Conservation (phyloP, 2,797 vertebrate genomes). For the Hydrolagus colliei region DNA sequence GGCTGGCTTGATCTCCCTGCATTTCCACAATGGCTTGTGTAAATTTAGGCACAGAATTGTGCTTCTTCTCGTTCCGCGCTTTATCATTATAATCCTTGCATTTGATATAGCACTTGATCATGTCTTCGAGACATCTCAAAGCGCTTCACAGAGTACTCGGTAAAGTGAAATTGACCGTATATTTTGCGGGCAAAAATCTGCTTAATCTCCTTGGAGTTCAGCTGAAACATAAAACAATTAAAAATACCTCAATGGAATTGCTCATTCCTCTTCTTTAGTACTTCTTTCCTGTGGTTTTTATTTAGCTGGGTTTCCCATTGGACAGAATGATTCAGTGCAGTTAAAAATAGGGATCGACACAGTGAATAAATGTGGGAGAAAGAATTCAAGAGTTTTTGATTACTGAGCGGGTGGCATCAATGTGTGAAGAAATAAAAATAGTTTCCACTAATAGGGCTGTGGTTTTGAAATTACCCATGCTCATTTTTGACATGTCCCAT, state of each 20-base stretch:
- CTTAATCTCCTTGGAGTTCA: not conserved
- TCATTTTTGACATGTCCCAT: not conserved
- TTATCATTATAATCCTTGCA: too few relatives aligned
- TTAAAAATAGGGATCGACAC: constrained; percentile 12
- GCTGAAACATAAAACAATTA: not conserved
- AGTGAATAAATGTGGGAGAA: not conserved
- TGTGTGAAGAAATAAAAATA: not conserved
- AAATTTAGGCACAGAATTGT: not conserved
- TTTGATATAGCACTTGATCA: too few relatives aligned
- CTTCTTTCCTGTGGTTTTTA: not conserved
- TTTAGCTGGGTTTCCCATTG: not conserved
- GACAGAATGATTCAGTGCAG: not conserved
- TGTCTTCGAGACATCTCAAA: too few relatives aligned
- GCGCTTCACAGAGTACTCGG: too few relatives aligned
- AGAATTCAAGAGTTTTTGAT: constrained; percentile 2
- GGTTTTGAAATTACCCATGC: not conserved
- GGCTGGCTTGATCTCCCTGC: not conserved
- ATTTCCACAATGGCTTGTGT: not conserved
- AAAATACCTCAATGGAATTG: not conserved
- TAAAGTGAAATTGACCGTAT: too few relatives aligned
- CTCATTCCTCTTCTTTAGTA: not conserved
- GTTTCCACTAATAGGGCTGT: not conserved
- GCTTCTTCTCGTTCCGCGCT: too few relatives aligned
- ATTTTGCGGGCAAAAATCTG: too few relatives aligned
- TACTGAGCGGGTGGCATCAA: not conserved